Evolutionary conservation across 2,888 invertebrate species (phyloP), one percentile per base, ranked within the genome.

Genomic region (Zhuqinia jingwanae): DNA sequence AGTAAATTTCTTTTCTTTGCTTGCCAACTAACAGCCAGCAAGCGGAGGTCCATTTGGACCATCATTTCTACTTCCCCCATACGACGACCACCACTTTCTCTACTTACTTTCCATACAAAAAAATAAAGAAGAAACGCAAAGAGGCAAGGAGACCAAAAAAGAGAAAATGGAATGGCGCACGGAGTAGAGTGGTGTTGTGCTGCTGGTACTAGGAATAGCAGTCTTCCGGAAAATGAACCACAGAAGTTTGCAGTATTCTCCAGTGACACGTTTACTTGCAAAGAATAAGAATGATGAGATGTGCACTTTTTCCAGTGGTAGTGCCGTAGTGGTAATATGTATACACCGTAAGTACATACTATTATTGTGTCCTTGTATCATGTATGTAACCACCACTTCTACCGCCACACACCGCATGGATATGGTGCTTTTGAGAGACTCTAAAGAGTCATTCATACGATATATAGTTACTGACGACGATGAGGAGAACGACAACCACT

Each of bases 221-320:
- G 79, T 87, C 87, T 83, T 88, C 87, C 88, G 88, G 87, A 88
- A 88, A 88, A 88, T 88, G 88, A 88, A 87, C 87, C 88, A 88
- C 88, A 88, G 65, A 84, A 83, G 77, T 82, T 86, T 88, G 77
- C 88, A 88, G 70, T 88, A 86, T 83, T 88, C 88, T 88, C 88
- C 78, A 80, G 88, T 88, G 88, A 88, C 88, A 88, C 88, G 88
- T 88, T 88, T 86, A 86, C 88, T 88, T 78, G 83, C 70, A 79
- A 84, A 88, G 88, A 88, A 86, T 88, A 88, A 88, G 88, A 88
- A 88, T 88, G 88, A 88, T 86, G 87, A 87, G 87, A 87, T 87
- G 87, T 77, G 87, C 87, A 87, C 87, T 82, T 87, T 87, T 79
- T 80, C 45, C 36, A 36, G 36, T 53, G 27, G 36, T 36, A 36